These are phyloP conservation scores for Ceratothoa steindachneri DNA, from an alignment of 2,888 invertebrate species.

Conservation along the genomic window DNA sequence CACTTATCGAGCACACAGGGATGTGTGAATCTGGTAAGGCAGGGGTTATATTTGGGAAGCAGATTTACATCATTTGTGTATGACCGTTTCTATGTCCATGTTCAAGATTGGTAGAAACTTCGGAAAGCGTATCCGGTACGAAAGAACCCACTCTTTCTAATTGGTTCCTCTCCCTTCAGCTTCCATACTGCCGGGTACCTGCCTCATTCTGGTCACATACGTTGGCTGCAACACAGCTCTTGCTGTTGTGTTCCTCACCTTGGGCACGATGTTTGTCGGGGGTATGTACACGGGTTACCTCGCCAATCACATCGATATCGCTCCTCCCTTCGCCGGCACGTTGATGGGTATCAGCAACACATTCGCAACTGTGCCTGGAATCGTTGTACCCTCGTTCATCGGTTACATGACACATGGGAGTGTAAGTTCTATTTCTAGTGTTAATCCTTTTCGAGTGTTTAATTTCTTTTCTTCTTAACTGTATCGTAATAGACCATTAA, in stretches of 20 bases:
- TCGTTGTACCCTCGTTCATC: slow-evolving; percentile 71
- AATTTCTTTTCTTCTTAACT: neutral
- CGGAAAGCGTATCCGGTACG: too few species aligned
- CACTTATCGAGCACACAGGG: too few species aligned
- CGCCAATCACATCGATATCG: slow-evolving; percentile 80
- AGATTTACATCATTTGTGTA: too few species aligned
- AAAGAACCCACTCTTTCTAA: too few species aligned
- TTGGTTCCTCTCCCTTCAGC: too few species aligned
- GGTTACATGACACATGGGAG: slow-evolving; percentile 68
- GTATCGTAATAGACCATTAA: neutral
- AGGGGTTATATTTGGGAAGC: too few species aligned
- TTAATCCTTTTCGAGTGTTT: too few species aligned
- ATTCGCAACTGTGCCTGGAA: slow-evolving; percentile 73
- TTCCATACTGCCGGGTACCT: slow-evolving; percentile 64
- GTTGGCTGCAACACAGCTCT: slow-evolving; percentile 63
- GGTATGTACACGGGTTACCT: slow-evolving; percentile 83
- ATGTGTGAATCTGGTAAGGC: too few species aligned
- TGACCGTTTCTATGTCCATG: too few species aligned
- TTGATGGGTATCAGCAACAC: slow-evolving; percentile 76
- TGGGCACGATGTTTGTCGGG: slow-evolving; percentile 63
- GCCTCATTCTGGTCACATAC: slow-evolving; percentile 66
- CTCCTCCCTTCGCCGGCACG: slow-evolving; percentile 77
- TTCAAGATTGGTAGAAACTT: too few species aligned
- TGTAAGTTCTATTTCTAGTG: slow-evolving; percentile 65
- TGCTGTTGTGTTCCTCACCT: slow-evolving; percentile 65